Percentiles rank a stretch among this genome's conserved stretches.
Conservation (phyloP, 2,113 vertebrate species). For the Quiscalus mexicanus region DNA sequence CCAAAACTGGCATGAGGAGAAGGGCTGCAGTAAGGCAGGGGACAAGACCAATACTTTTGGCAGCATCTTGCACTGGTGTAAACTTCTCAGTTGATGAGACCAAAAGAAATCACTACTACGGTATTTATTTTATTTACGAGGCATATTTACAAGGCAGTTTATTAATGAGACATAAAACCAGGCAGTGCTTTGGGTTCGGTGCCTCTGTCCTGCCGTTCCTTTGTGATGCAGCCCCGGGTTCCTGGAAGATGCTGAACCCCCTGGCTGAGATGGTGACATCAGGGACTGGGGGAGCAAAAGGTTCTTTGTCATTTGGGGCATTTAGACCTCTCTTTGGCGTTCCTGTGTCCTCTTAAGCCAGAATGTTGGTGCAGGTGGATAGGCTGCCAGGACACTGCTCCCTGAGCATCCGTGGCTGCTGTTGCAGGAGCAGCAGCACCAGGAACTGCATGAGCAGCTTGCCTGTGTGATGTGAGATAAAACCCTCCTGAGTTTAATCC, state of each 20-base stretch:
- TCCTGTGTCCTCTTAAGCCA: neutral
- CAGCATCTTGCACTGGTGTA: neutral
- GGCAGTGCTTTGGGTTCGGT: neutral
- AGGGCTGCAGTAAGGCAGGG: neutral
- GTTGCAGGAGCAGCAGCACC: rapidly evolving
- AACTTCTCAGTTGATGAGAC: neutral
- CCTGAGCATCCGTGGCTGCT: rapidly evolving
- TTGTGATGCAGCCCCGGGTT: rapidly evolving
- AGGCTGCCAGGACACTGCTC: rapidly evolving
- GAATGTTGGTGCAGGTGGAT: neutral
- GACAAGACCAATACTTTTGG: neutral
- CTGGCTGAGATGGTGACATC: neutral
- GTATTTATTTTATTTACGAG: neutral
- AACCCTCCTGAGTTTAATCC: neutral
- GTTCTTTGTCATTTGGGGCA: neutral
- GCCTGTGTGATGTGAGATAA: neutral
- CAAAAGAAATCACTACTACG: neutral
- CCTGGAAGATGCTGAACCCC: neutral
- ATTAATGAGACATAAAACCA: neutral
- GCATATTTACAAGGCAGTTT: neutral
- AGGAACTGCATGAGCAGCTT: neutral
- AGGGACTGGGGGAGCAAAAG: neutral
- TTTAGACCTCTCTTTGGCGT: rapidly evolving
- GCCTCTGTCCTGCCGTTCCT: neutral
- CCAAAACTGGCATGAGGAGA: neutral